Evolutionary conservation across 2,113 vertebrate genomes (phyloP).

Genomic region (Parotia lawesii): DNA sequence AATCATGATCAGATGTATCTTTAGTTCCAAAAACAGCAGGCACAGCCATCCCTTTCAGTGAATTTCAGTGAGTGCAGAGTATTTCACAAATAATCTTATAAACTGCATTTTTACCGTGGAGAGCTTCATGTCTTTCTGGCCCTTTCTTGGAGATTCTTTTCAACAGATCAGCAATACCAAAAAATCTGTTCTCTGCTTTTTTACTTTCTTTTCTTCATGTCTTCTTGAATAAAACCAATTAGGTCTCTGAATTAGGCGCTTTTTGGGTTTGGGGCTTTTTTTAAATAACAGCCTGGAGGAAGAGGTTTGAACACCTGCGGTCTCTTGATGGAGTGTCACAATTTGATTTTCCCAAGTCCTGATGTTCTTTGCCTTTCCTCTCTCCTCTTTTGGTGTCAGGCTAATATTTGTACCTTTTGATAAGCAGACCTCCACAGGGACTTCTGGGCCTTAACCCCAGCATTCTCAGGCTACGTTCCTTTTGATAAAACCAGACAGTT

Average conservation of each 20-base stretch:
- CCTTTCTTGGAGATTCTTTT: not conserved
- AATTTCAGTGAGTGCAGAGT: not conserved
- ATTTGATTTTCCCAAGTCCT: not conserved
- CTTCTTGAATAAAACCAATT: not conserved
- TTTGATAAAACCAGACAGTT: not conserved
- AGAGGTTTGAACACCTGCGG: not conserved
- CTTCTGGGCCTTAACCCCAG: not conserved
- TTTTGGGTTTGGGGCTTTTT: not conserved
- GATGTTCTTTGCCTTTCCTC: not conserved
- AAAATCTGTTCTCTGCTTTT: not conserved
- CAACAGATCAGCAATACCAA: not conserved
- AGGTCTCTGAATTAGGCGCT: not conserved
- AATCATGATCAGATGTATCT: not conserved
- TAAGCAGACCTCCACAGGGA: not conserved
- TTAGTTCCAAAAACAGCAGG: not conserved
- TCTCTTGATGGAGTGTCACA: not conserved
- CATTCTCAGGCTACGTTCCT: not conserved
- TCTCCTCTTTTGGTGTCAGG: not conserved
- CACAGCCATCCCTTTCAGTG: not conserved
- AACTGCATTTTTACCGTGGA: not conserved
- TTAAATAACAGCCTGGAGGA: not conserved
- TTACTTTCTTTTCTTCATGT: not conserved
- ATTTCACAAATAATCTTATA: not conserved
- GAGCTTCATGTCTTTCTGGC: not conserved
- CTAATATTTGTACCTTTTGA: conserved; percentile 18